Evolutionary conservation across 2,797 vertebrate genomes (phyloP).

Genomic region (Hypotaenidia okinawae): DNA sequence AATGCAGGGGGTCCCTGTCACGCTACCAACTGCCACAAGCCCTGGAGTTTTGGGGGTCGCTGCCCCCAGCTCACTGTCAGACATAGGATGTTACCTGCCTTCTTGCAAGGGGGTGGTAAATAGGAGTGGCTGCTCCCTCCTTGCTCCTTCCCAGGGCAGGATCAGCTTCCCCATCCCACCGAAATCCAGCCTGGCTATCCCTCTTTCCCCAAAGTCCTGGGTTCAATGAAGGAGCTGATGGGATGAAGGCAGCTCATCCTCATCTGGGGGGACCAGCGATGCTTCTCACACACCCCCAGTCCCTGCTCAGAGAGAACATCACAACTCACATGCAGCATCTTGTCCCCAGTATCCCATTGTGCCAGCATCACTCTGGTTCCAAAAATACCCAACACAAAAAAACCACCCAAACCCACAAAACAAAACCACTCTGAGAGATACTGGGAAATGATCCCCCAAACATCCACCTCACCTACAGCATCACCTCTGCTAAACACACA

Average conservation of each 20-base stretch:
- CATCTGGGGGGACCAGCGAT: not conserved
- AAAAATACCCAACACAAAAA: not conserved
- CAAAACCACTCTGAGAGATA: not conserved
- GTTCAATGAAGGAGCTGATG: fast-evolving
- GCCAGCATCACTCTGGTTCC: not conserved
- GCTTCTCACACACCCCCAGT: fast-evolving
- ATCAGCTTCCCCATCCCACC: not conserved
- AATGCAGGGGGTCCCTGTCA: fast-evolving
- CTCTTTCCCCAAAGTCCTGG: not conserved
- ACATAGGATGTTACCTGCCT: not conserved
- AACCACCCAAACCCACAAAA: no score
- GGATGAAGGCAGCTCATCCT: not conserved
- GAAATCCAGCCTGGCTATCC: not conserved
- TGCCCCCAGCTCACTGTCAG: fast-evolving
- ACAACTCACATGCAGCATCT: not conserved
- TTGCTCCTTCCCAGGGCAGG: not conserved
- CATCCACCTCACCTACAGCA: not conserved
- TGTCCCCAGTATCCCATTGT: not conserved
- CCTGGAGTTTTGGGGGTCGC: not conserved
- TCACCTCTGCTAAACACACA: not conserved
- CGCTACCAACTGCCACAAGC: fast-evolving
- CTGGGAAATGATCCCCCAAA: not conserved
- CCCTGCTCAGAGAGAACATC: not conserved
- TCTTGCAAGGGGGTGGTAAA: not conserved
- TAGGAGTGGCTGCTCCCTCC: not conserved